Conservation (phyloP, 2,113 vertebrate species). For the Trichomycterus rosablanca region DNA sequence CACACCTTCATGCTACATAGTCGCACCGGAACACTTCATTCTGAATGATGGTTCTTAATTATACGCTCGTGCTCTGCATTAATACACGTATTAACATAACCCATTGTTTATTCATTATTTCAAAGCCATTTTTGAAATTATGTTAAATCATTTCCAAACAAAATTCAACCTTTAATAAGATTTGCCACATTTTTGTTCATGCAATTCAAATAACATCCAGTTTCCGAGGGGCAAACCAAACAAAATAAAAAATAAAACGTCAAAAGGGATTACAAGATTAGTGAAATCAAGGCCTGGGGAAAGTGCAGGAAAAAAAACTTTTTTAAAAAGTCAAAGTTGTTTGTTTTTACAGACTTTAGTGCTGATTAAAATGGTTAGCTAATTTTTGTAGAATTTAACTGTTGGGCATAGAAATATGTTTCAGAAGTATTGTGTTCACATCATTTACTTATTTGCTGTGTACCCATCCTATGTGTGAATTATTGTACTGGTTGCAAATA, state of each 20-base stretch:
- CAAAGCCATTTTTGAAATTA: constrained; percentile 68
- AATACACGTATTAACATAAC: constrained; percentile 71
- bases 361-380: background rate
- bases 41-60: constrained; percentile 66
- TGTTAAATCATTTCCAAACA: constrained; percentile 74
- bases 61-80: constrained; percentile 68
- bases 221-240: constrained; percentile 62
- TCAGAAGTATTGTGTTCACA: too few relatives aligned
- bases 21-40: constrained; percentile 13
- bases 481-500: too few relatives aligned
- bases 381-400: too few relatives aligned
- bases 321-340: background rate
- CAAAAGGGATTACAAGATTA: constrained; percentile 55
- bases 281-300: constrained; percentile 6
- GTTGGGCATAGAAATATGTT: too few relatives aligned
- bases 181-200: constrained; percentile 73
- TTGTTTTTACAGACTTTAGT: background rate
- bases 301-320: background rate
- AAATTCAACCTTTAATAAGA: constrained; percentile 70
- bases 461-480: too few relatives aligned
- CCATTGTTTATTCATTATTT: constrained; percentile 78
- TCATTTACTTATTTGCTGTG: too few relatives aligned
- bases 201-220: constrained; percentile 70
- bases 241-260: constrained; percentile 64
- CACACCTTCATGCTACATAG: background rate